Conservation (phyloP, 2,797 vertebrate genomes). For the Sebastes jordani region DNA sequence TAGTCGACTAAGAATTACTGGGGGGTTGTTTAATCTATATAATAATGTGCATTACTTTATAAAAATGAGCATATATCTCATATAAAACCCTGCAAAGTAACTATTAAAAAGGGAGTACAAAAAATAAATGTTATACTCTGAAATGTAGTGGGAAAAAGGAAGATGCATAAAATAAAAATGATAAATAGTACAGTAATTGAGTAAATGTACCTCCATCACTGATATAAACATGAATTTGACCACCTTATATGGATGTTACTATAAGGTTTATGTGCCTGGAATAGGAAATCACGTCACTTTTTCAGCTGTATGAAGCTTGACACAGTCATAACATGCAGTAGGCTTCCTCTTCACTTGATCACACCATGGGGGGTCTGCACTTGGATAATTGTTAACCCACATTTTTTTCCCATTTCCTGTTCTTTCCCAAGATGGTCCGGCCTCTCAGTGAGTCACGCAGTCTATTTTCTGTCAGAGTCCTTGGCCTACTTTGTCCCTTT, state of each 20-base stretch:
- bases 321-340: not conserved
- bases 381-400: constrained; percentile 71
- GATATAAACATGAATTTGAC: not conserved
- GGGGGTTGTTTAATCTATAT: not conserved
- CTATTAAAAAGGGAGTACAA: not conserved
- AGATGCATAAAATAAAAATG: not conserved
- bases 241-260: not conserved
- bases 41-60: not conserved
- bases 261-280: not conserved
- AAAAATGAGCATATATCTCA: not conserved
- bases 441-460: constrained; percentile 63
- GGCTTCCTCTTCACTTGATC: constrained; percentile 14
- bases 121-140: not conserved
- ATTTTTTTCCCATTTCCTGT: constrained; percentile 59
- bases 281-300: not conserved
- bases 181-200: not conserved
- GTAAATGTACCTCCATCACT: not conserved
- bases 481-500: constrained; percentile 84
- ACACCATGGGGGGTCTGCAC: not conserved
- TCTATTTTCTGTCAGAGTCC: constrained; percentile 84
- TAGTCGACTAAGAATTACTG: not conserved
- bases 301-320: not conserved
- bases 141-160: not conserved
- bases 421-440: constrained; percentile 66
- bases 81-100: not conserved